These are phyloP conservation scores for Xylota segnis DNA, from an alignment of 2,888 invertebrate species.

Conservation along the genomic window DNA sequence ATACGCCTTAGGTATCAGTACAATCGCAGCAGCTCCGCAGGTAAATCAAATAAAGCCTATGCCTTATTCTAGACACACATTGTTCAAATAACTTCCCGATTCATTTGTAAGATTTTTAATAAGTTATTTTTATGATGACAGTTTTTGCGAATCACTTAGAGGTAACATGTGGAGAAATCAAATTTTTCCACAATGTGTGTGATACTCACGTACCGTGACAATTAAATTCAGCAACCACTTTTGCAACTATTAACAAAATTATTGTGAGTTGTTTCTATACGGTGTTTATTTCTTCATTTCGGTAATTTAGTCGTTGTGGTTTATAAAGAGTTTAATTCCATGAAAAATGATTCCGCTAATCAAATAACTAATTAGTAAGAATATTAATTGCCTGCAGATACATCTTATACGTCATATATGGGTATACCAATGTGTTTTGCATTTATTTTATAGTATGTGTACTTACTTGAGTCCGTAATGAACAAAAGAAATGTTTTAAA, in stretches of 20 bases:
- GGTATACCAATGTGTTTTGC: no score
- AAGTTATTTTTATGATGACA: neutral
- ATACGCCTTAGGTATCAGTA: conserved; percentile 52
- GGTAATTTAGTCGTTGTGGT: neutral
- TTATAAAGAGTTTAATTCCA: neutral
- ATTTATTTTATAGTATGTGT: no score
- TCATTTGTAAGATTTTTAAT: neutral
- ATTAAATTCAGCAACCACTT: neutral
- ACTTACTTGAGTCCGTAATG: no score
- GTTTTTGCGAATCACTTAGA: neutral
- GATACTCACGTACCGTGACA: neutral
- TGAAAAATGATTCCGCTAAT: neutral
- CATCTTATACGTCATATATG: no score
- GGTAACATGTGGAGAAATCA: neutral
- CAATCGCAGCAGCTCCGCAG: conserved; percentile 59
- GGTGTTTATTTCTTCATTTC: neutral
- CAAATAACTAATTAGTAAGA: neutral
- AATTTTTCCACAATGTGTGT: neutral
- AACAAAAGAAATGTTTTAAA: no score
- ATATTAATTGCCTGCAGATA: no score
- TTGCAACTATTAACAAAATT: neutral
- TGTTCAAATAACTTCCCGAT: neutral
- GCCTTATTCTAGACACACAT: neutral
- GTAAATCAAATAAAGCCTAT: conserved; percentile 25
- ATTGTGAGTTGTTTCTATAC: neutral